Percentiles rank a stretch among this genome's conserved stretches.
These are phyloP conservation scores for Pangasius djambal DNA, from an alignment of 2,797 vertebrate genomes.

Conservation along the genomic window DNA sequence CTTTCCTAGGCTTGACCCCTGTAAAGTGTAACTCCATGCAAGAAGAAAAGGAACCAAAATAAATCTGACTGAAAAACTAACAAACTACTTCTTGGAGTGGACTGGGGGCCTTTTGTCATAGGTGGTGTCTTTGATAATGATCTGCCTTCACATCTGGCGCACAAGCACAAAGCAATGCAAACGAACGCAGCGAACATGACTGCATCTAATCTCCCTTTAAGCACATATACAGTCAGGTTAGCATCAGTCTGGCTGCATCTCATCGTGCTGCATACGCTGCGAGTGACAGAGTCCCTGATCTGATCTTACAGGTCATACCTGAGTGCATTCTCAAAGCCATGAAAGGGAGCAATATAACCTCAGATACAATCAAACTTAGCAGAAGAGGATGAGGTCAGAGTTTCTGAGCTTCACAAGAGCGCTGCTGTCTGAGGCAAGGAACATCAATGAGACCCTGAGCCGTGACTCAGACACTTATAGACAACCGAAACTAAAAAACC, in stretches of 20 bases:
- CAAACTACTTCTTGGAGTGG: constrained; percentile 57
- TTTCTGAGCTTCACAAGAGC: constrained; percentile 6
- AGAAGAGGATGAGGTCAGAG: constrained; percentile 45
- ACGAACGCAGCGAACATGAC: constrained; percentile 32
- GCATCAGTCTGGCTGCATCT: constrained; percentile 31
- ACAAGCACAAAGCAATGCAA: constrained; percentile 48
- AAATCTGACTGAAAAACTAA: constrained; percentile 65
- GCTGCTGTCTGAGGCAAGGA: not conserved
- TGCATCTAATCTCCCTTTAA: constrained; percentile 20
- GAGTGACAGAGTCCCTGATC: constrained; percentile 25
- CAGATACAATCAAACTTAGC: constrained; percentile 35
- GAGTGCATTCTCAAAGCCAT: constrained; percentile 31
- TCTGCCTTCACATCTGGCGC: constrained; percentile 62
- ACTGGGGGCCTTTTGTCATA: constrained; percentile 61
- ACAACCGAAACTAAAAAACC: not conserved
- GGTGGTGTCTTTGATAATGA: constrained; percentile 61
- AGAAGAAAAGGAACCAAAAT: constrained; percentile 66
- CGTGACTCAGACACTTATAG: not conserved
- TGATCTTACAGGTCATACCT: constrained; percentile 31
- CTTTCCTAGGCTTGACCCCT: constrained; percentile 75
- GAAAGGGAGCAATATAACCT: constrained; percentile 33
- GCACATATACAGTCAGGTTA: not conserved
- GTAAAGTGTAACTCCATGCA: constrained; percentile 69
- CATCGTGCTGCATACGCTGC: not conserved
- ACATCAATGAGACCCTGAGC: constrained; percentile 17